phyloP scores from a whole-genome alignment of 2,113 vertebrate genomes.

The Myodes glareolus region DNA sequence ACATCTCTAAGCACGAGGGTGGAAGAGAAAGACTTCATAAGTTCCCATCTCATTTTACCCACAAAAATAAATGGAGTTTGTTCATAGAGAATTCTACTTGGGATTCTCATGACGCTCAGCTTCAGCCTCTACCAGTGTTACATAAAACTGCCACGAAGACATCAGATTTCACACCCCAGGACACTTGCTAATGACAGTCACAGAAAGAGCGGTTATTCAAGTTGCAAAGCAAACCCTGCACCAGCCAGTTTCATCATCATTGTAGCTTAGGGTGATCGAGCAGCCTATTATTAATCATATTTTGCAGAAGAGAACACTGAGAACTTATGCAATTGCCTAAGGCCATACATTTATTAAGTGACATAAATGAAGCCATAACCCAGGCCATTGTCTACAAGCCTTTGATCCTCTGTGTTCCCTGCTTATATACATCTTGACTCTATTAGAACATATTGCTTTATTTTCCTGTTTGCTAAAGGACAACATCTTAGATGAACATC shows the following conservation, averaged over 20 bases:
- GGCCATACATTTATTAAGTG: slow-evolving; percentile 17
- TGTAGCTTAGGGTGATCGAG: neutral
- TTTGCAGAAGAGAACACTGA: slow-evolving; percentile 8
- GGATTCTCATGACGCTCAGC: neutral
- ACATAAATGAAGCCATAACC: slow-evolving; percentile 25
- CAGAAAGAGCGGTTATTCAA: neutral
- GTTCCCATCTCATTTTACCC: slow-evolving; percentile 10
- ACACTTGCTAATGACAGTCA: slow-evolving; percentile 3
- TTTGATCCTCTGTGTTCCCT: slow-evolving; percentile 56
- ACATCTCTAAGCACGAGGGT: slow-evolving; percentile 30
- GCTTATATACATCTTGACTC: slow-evolving; percentile 58
- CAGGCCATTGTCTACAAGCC: slow-evolving; percentile 28
- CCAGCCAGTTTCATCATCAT: neutral
- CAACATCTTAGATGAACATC: slow-evolving; percentile 62
- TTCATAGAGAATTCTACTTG: slow-evolving; percentile 35
- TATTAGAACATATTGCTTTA: slow-evolving; percentile 65
- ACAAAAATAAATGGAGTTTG: slow-evolving; percentile 12
- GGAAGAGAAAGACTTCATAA: neutral
- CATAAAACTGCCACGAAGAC: slow-evolving; percentile 2
- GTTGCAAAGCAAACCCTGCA: neutral
- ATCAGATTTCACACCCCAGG: slow-evolving; percentile 22
- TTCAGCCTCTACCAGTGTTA: slow-evolving; percentile 23
- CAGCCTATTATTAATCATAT: slow-evolving; percentile 14
- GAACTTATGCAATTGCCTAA: slow-evolving; percentile 2
- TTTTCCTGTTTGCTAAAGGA: slow-evolving; percentile 66